These are phyloP conservation scores for Pseudorectes ferrugineus DNA, from an alignment of 2,113 vertebrate genomes.

Conservation along the genomic window DNA sequence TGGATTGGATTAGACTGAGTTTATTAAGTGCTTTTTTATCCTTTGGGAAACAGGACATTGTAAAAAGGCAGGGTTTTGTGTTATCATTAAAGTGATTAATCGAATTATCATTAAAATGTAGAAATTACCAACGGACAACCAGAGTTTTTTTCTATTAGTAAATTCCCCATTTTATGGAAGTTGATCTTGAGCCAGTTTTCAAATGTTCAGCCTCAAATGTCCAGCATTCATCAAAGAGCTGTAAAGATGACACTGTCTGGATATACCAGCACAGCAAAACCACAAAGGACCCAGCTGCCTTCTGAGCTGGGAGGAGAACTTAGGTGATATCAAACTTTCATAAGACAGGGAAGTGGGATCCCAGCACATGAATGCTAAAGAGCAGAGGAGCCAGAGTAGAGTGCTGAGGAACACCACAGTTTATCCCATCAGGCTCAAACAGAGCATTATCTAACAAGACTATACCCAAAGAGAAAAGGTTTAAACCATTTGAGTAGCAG, in stretches of 20 bases:
- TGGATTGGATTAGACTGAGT: neutral
- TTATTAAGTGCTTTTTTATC: neutral
- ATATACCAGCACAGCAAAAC: neutral
- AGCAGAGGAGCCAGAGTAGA: neutral
- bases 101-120: neutral
- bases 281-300: neutral
- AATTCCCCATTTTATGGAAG: neutral
- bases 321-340: conserved; percentile 36
- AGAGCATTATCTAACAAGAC: neutral
- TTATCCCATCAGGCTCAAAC: conserved; percentile 2
- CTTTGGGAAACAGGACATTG: neutral
- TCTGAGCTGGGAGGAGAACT: neutral
- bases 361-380: conserved; percentile 20
- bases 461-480: neutral
- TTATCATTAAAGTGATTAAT: neutral
- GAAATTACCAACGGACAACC: neutral
- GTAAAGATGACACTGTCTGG: neutral
- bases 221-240: neutral
- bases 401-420: neutral
- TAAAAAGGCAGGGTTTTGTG: neutral
- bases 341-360: neutral
- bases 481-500: neutral
- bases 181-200: neutral
- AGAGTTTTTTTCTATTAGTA: neutral
- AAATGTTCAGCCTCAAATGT: neutral